Conservation (phyloP, 2,888 invertebrate genomes). For the Orthosia cruda region DNA sequence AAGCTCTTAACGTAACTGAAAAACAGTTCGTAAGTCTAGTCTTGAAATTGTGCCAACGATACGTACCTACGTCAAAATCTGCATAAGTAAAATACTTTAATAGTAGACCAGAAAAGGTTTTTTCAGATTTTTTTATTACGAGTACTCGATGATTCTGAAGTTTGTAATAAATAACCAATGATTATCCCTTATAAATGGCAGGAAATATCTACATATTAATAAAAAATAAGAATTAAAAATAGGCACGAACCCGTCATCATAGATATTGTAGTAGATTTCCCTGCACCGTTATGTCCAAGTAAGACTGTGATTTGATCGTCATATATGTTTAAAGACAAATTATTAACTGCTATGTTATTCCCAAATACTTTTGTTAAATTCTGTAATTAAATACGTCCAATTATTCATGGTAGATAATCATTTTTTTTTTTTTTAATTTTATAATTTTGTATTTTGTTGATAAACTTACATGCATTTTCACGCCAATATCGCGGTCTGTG, state of each 20-base stretch:
- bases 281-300: constrained; percentile 95
- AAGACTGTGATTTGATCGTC: constrained; percentile 97
- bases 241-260: constrained; percentile 95
- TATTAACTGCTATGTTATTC: constrained; percentile 92
- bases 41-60: background rate
- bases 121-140: too few relatives aligned
- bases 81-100: background rate
- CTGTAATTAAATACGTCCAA: constrained; percentile 78
- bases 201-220: background rate
- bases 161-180: too few relatives aligned
- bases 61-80: too few relatives aligned
- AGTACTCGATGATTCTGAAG: too few relatives aligned
- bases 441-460: background rate
- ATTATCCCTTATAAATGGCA: too few relatives aligned
- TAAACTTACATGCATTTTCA: constrained; percentile 86
- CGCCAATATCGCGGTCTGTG: constrained; percentile 84
- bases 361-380: constrained; percentile 93
- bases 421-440: too few relatives aligned
- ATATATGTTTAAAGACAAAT: constrained; percentile 96
- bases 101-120: background rate
- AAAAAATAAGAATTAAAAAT: background rate
- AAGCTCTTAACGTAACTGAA: background rate
- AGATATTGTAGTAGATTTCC: constrained; percentile 98
- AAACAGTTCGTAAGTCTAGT: background rate
- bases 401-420: background rate